phyloP scores from a whole-genome alignment of 2,113 vertebrate species.

The Mirounga angustirostris region DNA sequence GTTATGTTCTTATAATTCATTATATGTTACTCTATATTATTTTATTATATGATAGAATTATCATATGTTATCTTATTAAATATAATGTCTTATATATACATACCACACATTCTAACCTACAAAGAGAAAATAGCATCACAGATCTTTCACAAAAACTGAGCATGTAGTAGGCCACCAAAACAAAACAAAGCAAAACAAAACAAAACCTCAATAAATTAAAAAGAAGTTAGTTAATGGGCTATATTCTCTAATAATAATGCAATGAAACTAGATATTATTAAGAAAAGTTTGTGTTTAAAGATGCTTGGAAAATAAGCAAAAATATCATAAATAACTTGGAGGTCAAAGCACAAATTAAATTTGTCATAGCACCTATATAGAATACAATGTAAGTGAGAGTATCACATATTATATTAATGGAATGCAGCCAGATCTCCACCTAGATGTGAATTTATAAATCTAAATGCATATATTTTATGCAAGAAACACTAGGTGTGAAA shows the following conservation, averaged over 20 bases:
- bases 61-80: background rate
- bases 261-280: background rate
- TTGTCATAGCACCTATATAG: background rate
- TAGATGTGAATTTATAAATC: background rate
- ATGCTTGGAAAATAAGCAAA: background rate
- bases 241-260: background rate
- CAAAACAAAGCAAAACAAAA: background rate
- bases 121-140: background rate
- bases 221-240: background rate
- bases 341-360: background rate
- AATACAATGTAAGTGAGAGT: background rate
- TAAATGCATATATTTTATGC: slow-evolving; percentile 11
- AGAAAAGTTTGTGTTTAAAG: background rate
- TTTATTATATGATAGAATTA: background rate
- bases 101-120: background rate
- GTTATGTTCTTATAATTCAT: background rate
- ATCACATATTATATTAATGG: background rate
- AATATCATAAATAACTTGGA: background rate
- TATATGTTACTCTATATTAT: background rate
- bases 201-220: background rate
- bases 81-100: background rate
- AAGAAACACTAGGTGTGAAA: background rate
- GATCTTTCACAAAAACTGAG: background rate
- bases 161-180: background rate
- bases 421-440: background rate